Evolutionary conservation across 2,797 vertebrate species (phyloP).

Genomic region (Staurois parvus): DNA sequence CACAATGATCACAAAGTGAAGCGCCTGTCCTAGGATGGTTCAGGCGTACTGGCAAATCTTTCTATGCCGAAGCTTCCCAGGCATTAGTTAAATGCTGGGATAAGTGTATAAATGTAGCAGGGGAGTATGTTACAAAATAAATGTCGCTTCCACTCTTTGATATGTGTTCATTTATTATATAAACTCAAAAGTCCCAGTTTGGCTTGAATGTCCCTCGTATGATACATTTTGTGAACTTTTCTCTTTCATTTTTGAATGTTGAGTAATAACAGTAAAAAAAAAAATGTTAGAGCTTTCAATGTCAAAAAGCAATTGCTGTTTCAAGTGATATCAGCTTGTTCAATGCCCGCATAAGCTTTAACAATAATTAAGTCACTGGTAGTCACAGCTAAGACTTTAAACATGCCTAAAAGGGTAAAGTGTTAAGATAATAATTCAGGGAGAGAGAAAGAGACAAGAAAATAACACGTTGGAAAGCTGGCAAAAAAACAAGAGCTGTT

Average conservation of each 20-base stretch:
- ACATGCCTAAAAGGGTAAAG: conserved; percentile 24
- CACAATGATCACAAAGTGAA: too few species aligned
- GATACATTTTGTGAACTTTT: neutral
- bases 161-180: too few species aligned
- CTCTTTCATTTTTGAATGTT: neutral
- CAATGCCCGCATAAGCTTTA: neutral
- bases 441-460: neutral
- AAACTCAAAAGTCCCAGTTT: too few species aligned
- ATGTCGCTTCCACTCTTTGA: too few species aligned
- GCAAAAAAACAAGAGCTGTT: conserved; percentile 1
- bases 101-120: too few species aligned
- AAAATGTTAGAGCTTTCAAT: neutral
- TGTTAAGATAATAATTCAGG: conserved; percentile 5
- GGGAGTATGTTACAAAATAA: too few species aligned
- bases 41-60: too few species aligned
- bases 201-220: too few species aligned
- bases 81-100: too few species aligned
- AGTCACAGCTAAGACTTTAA: conserved; percentile 36
- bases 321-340: conserved; percentile 14
- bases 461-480: neutral
- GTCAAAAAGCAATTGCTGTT: conserved; percentile 24
- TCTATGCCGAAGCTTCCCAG: too few species aligned
- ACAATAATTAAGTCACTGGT: conserved; percentile 24
- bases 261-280: neutral
- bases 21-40: too few species aligned